Conservation (phyloP, 1,140 invertebrate genomes). For the Liolophura sinensis region DNA sequence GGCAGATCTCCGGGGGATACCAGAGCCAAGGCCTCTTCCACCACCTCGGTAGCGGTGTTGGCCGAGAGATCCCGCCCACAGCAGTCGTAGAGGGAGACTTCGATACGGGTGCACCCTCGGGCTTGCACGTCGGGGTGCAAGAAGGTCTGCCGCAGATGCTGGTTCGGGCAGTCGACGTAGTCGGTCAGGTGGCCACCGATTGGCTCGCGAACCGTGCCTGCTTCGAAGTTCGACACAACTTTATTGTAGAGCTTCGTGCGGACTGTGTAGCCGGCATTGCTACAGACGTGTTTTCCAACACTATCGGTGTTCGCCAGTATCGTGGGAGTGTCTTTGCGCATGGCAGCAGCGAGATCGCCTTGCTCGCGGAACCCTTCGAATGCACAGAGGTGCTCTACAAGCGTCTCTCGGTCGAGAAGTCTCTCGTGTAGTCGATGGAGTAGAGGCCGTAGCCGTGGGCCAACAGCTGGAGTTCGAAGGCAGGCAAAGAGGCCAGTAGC, state of each 20-base stretch:
- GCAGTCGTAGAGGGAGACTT: too few relatives aligned
- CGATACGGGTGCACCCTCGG: conserved; percentile 3
- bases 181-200: background rate
- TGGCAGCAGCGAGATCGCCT: too few relatives aligned
- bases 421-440: conserved; percentile 5
- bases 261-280: conserved; percentile 1
- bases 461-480: background rate
- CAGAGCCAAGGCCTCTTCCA: too few relatives aligned
- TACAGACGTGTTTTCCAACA: conserved; percentile 4
- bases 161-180: background rate
- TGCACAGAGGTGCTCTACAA: conserved; percentile 5
- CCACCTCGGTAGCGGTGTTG: too few relatives aligned
- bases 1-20: too few relatives aligned
- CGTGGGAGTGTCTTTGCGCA: too few relatives aligned
- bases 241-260: background rate
- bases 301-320: conserved; percentile 2
- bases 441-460: background rate
- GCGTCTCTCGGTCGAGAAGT: background rate
- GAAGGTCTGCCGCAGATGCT: background rate
- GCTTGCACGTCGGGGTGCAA: conserved; percentile 2
- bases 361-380: too few relatives aligned
- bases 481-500: background rate
- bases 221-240: conserved; percentile 2
- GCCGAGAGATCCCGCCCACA: too few relatives aligned
- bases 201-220: background rate